Evolutionary conservation across 2,888 invertebrate species (phyloP).

Genomic region (Hypercompe scribonia): DNA sequence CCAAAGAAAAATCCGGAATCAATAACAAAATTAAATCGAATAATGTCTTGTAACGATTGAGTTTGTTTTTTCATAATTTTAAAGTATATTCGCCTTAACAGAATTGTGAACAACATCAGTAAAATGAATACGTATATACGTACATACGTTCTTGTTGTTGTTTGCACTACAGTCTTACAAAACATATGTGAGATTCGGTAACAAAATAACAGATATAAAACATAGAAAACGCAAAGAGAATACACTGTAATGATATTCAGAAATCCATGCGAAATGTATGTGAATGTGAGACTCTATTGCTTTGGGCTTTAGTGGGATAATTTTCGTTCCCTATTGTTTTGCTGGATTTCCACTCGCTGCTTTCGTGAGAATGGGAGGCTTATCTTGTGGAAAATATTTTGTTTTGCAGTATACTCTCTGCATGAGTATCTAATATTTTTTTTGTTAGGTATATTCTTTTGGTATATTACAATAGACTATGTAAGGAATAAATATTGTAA

Average conservation of each 20-base stretch:
- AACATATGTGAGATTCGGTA: constrained; percentile 21
- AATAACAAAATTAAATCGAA: not conserved
- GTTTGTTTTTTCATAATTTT: not conserved
- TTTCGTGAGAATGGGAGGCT: constrained; percentile 60
- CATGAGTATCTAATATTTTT: constrained; percentile 34
- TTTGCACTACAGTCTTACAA: constrained; percentile 42
- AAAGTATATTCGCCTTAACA: constrained; percentile 1
- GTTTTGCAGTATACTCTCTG: constrained; percentile 34
- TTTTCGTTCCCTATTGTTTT: constrained; percentile 61
- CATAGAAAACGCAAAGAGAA: constrained; percentile 28
- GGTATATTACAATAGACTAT: constrained; percentile 16
- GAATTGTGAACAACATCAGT: constrained; percentile 11
- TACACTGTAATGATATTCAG: constrained; percentile 53
- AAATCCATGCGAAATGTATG: constrained; percentile 55
- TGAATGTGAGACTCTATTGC: constrained; percentile 52
- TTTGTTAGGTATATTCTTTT: constrained; percentile 19
- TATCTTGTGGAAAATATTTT: constrained; percentile 54
- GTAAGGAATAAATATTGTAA: not conserved
- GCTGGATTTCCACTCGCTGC: constrained; percentile 55
- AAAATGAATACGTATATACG: constrained; percentile 15
- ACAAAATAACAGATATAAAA: constrained; percentile 37
- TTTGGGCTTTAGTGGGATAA: constrained; percentile 60
- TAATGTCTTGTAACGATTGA: not conserved
- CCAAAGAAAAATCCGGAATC: not conserved
- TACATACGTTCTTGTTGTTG: constrained; percentile 20